Base-by-base conservation (phyloP, 2,797 vertebrate species). In the Chloroceryle amazona region DNA sequence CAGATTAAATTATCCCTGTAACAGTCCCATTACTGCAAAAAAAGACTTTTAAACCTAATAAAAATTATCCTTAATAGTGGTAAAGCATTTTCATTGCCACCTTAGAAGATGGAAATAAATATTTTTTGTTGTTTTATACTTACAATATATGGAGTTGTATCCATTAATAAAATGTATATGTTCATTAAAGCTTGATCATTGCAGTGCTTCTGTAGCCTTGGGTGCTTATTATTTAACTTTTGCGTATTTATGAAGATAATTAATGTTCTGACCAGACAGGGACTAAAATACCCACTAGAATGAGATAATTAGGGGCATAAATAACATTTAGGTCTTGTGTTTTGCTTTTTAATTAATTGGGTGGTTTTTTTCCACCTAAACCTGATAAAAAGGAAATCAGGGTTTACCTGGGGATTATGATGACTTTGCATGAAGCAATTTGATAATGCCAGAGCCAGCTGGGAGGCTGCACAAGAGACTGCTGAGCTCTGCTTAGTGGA, bases 91-190 rank as follows among this genome's bases (percentile, higher is more conserved):
- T 97, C 92, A 85, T 91, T 94, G 91, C 91, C 97, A 95, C 90
- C 95, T 97, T 98, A 98, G 98, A 99, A 98, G 98, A 98, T 97
- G 94, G 97, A 98, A 99, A 98, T 97, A 94, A 95, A 15, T 51
- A 29, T 93, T 96, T 98, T 98, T 97, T 98, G 47, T 49, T 98
- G 93, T 98, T 98, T 98, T 98, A 99, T 99, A 99, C 99, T 99
- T 99, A 98, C 99, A 98, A 98, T 99, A 98, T 97, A 98, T 98
- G 98, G 98, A 98, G 98, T 98, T 98, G 98, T 98, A 99, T 98
- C 98, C 98, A 99, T 99, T 99, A 99, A 99, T 99, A 99, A 98
- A 99, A 99, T 98, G 98, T 98, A 95, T 98, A 98, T 98, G 98
- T 99, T 99, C 98, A 98, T 99, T 99, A 99, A 98, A 98, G 97